Conservation (phyloP, 2,113 vertebrate genomes). For the Pteropus alecto region DNA sequence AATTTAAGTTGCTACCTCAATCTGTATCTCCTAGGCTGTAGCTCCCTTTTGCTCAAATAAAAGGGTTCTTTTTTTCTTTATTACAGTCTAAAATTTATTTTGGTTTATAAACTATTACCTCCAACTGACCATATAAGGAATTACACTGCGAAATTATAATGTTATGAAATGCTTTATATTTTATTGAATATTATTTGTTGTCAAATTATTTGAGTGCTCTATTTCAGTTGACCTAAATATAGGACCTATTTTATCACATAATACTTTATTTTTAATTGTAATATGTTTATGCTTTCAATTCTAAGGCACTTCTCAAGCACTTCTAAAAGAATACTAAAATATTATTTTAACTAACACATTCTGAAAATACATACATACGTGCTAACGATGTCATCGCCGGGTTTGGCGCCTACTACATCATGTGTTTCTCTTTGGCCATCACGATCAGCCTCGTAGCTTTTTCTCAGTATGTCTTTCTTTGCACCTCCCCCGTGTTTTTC, state of each 20-base stretch:
- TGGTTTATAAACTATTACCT: neutral
- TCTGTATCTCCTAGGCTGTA: neutral
- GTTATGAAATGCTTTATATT: neutral
- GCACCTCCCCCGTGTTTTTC: fast-evolving
- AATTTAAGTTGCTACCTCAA: neutral
- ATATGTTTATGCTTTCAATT: neutral
- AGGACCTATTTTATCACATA: neutral
- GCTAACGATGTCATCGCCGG: fast-evolving
- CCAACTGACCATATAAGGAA: neutral
- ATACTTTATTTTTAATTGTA: neutral
- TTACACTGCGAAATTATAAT: neutral
- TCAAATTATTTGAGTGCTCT: neutral
- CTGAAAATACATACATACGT: neutral
- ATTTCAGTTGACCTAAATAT: neutral
- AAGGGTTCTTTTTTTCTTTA: neutral
- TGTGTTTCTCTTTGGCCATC: neutral
- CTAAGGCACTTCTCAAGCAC: neutral
- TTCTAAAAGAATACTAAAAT: neutral
- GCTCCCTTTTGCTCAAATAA: neutral
- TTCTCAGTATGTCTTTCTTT: neutral
- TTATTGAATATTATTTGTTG: neutral
- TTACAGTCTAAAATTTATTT: neutral
- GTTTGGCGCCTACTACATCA: neutral
- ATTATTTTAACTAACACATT: neutral
- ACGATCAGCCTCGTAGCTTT: neutral